Evolutionary conservation across 37 sponge, comb jelly and placozoan species (phyloP).

Genomic region (Dysidea cf. avara): DNA sequence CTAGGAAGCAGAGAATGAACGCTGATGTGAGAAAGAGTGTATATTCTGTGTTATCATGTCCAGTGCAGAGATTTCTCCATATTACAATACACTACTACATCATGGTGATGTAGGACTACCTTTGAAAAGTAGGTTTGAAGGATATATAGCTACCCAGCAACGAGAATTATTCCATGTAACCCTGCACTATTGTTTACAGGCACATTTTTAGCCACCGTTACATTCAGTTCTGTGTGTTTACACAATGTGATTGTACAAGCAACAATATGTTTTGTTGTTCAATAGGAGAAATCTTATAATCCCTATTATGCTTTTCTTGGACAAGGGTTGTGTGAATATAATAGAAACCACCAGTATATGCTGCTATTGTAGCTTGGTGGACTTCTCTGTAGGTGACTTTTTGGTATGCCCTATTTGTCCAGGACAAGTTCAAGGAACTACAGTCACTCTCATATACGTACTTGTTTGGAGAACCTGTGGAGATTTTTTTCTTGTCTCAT

Average conservation of each 20-base stretch:
- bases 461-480: conserved; percentile 45
- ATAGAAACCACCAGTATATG: conserved; percentile 75
- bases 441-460: conserved; percentile 14
- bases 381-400: conserved; percentile 88
- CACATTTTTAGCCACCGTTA: too few species aligned
- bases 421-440: conserved; percentile 89
- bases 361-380: too few species aligned
- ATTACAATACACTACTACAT: not conserved
- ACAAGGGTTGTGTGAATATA: conserved; percentile 82
- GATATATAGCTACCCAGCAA: conserved; percentile 85
- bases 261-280: too few species aligned
- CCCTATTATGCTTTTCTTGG: conserved; percentile 86
- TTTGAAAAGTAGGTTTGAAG: conserved; percentile 86
- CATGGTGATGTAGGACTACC: conserved; percentile 73
- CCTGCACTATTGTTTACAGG: conserved; percentile 86
- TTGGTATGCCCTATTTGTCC: conserved; percentile 86
- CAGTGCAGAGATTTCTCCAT: conserved; percentile 55
- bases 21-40: conserved; percentile 89
- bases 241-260: not conserved
- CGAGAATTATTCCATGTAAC: conserved; percentile 92
- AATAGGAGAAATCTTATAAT: conserved; percentile 78
- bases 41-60: conserved; percentile 90
- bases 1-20: conserved; percentile 90
- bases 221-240: too few species aligned
- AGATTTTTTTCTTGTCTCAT: conserved; percentile 63